These are phyloP conservation scores for Ophraella communa DNA, from an alignment of 2,888 invertebrate species.

Conservation along the genomic window DNA sequence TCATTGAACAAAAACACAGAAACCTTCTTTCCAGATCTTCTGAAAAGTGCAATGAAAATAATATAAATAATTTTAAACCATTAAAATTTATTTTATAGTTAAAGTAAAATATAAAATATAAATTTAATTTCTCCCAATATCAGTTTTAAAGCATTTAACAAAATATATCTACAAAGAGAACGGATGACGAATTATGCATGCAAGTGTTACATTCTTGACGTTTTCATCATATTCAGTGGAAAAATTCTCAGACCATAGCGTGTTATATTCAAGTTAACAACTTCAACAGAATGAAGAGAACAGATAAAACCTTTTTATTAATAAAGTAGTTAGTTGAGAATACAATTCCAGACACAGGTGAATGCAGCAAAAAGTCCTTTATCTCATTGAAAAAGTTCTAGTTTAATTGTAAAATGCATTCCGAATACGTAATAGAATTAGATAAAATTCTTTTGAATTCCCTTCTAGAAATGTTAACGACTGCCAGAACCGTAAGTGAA, in stretches of 20 bases:
- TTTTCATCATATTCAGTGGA: too few species aligned
- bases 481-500: constrained; percentile 6
- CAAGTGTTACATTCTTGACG: too few species aligned
- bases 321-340: neutral
- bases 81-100: too few species aligned
- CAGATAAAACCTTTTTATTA: neutral
- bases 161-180: too few species aligned
- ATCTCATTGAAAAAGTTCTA: constrained; percentile 1
- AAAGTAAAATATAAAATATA: too few species aligned
- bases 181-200: too few species aligned
- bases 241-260: neutral
- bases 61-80: too few species aligned
- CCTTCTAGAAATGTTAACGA: constrained; percentile 10
- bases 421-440: constrained; percentile 16
- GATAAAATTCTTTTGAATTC: neutral
- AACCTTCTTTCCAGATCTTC: too few species aligned
- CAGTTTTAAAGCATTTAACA: too few species aligned
- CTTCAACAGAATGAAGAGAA: neutral
- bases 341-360: neutral
- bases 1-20: too few species aligned
- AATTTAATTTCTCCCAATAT: too few species aligned
- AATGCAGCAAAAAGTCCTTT: neutral
- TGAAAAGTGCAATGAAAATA: too few species aligned
- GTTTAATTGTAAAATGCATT: constrained; percentile 10
- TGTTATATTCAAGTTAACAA: neutral